These are phyloP conservation scores for Euleptes europaea DNA, from an alignment of 2,113 vertebrate genomes.

Conservation along the genomic window DNA sequence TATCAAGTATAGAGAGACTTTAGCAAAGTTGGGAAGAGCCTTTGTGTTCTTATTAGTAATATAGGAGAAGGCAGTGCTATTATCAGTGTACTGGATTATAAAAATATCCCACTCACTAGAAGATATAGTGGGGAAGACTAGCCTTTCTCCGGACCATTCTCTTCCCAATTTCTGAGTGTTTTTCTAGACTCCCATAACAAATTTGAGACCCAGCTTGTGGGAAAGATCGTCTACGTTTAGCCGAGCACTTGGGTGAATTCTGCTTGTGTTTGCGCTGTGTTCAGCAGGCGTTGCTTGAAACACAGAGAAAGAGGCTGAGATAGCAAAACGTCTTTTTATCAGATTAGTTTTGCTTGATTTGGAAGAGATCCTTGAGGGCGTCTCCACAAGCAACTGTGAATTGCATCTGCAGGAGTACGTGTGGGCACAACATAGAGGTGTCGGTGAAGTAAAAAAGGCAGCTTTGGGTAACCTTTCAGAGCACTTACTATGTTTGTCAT, in stretches of 20 bases:
- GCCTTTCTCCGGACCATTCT: neutral
- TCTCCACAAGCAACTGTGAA: neutral
- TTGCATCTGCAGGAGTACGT: neutral
- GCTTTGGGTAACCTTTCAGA: neutral
- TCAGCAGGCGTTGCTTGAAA: neutral
- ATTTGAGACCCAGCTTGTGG: neutral
- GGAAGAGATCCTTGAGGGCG: neutral
- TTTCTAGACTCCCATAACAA: neutral
- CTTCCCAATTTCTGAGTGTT: neutral
- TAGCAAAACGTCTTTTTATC: neutral
- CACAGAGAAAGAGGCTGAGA: neutral
- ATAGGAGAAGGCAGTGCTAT: no score
- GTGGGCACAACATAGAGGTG: neutral
- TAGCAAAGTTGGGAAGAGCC: constrained; percentile 3
- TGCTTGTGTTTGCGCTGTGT: neutral
- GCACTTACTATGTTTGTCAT: neutral
- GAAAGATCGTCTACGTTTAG: neutral
- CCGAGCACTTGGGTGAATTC: neutral
- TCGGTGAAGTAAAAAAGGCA: neutral
- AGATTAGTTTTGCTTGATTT: neutral
- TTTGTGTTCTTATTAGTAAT: no score
- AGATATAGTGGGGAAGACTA: neutral
- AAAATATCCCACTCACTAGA: neutral
- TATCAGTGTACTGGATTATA: neutral
- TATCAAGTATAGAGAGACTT: constrained; percentile 24